Conservation (phyloP, 2,797 vertebrate genomes). For the Apodemus agrarius region DNA sequence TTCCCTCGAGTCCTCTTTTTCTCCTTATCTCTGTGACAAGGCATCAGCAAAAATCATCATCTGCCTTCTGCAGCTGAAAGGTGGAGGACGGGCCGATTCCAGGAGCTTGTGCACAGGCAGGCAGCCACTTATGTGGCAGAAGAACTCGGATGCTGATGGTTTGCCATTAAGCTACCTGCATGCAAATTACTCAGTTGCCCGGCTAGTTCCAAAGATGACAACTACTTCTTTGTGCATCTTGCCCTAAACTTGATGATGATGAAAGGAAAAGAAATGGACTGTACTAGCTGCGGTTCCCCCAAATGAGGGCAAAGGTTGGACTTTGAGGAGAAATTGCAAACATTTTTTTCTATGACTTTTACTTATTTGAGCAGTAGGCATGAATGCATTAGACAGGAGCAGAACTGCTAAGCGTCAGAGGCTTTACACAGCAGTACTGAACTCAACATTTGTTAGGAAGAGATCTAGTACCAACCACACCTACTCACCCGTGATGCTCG, state of each 20-base stretch:
- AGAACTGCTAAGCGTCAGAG: not conserved
- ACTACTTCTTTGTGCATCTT: conserved; percentile 45
- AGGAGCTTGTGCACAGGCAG: not conserved
- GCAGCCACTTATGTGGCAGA: not conserved
- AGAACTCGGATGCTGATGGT: conserved; percentile 2
- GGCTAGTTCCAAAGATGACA: conserved; percentile 11
- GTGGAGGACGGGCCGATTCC: not conserved
- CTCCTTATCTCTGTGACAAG: not conserved
- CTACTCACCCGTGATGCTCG: not conserved
- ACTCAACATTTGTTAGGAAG: not conserved
- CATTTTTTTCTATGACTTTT: not conserved
- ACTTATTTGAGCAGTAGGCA: conserved; percentile 40
- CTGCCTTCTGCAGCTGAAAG: not conserved
- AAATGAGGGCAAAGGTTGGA: conserved; percentile 59
- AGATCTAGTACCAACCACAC: not conserved
- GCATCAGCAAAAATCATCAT: not conserved
- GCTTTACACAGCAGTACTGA: not conserved
- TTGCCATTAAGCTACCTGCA: not conserved
- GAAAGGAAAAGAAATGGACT: conserved; percentile 47
- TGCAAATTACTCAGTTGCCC: not conserved
- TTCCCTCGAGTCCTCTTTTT: conserved; percentile 18
- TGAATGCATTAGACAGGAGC: not conserved
- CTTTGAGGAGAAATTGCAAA: conserved; percentile 26
- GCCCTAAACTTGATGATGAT: conserved; percentile 26
- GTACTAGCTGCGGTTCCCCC: conserved; percentile 14